A percentile compares a stretch with the other conserved stretches of the same genome.
Conservation (phyloP, 2,888 invertebrate species). For the Athalia rosae region DNA sequence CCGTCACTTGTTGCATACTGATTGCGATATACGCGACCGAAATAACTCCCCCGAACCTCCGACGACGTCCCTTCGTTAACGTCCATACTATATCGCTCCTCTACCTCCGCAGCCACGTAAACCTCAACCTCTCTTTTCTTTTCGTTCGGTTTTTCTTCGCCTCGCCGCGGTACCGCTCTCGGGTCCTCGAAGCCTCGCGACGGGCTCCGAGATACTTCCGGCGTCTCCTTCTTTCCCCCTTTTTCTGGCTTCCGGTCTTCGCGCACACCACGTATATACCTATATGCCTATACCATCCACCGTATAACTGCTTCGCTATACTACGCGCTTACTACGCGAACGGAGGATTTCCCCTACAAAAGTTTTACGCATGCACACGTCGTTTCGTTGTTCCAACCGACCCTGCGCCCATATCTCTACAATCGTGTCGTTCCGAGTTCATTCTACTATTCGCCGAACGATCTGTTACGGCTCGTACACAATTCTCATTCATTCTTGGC, state of each 20-base stretch:
- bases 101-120: neutral
- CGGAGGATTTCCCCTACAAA: neutral
- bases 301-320: slow-evolving; percentile 31
- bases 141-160: too few relatives aligned
- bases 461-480: too few relatives aligned
- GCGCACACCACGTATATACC: slow-evolving; percentile 45
- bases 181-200: slow-evolving; percentile 53
- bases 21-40: slow-evolving; percentile 64
- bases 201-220: slow-evolving; percentile 65
- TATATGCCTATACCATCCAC: too few relatives aligned
- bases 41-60: slow-evolving; percentile 58
- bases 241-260: slow-evolving; percentile 61
- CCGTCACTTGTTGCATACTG: slow-evolving; percentile 69
- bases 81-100: slow-evolving; percentile 2
- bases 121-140: too few relatives aligned
- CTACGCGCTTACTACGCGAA: slow-evolving; percentile 65
- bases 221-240: slow-evolving; percentile 62
- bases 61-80: slow-evolving; percentile 33
- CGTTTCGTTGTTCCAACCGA: too few relatives aligned
- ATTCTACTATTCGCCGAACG: too few relatives aligned
- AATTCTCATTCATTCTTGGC: too few relatives aligned
- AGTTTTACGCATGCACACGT: too few relatives aligned
- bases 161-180: neutral
- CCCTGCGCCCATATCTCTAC: too few relatives aligned
- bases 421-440: too few relatives aligned